phyloP scores from a whole-genome alignment of 2,113 vertebrate genomes.

The Psephotus haematonotus region DNA sequence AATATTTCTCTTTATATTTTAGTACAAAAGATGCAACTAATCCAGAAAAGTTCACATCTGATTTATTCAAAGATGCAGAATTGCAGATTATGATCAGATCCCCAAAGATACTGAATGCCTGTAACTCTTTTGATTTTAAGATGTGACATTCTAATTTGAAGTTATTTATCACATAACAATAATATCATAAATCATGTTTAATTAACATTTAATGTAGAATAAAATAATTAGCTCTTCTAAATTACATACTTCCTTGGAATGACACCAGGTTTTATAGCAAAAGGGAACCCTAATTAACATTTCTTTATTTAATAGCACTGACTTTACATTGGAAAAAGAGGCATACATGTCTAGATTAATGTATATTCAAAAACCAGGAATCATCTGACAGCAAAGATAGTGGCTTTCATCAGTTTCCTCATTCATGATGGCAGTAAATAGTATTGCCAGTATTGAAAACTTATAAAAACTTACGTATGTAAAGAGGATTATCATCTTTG shows the following conservation, averaged over 20 bases:
- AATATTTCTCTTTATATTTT: background rate
- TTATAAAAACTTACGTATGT: background rate
- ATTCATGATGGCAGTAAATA: background rate
- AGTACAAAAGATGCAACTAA: background rate
- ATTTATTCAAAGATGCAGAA: background rate
- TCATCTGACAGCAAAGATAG: background rate
- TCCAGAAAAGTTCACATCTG: fast-evolving
- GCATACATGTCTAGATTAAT: background rate
- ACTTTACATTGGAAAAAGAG: background rate
- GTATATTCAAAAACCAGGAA: background rate
- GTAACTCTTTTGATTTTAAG: background rate
- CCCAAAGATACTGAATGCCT: background rate
- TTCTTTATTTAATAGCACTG: background rate
- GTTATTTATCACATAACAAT: background rate
- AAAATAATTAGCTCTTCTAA: background rate
- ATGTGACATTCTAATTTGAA: background rate
- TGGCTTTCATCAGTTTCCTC: background rate
- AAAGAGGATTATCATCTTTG: background rate
- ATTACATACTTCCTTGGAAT: background rate
- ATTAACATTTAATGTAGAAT: background rate
- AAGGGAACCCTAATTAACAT: background rate
- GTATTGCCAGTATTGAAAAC: background rate
- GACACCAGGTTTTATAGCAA: background rate
- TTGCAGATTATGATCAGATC: background rate
- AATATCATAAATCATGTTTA: background rate